phyloP scores from a whole-genome alignment of 2,797 vertebrate genomes.

The Gouania willdenowi region DNA sequence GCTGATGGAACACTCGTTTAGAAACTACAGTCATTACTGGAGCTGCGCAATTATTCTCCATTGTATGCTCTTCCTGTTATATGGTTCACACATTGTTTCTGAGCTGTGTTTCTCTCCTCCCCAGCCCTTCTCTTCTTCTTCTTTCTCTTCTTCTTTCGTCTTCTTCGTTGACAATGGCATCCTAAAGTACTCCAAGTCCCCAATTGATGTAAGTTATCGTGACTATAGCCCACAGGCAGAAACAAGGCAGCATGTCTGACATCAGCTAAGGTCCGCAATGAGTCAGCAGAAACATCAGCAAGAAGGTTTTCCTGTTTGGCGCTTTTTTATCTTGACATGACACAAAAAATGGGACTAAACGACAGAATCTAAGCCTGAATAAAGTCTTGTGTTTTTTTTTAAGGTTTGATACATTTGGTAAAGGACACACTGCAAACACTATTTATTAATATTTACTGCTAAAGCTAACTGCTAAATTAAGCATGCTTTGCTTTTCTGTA shows the following conservation, averaged over 20 bases:
- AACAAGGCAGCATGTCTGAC: slow-evolving; percentile 28
- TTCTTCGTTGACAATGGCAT: slow-evolving; percentile 99
- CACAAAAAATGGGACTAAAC: too few relatives aligned
- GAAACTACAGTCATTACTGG: neutral
- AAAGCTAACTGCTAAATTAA: too few relatives aligned
- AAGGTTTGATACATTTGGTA: too few relatives aligned
- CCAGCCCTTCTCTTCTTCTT: too few relatives aligned
- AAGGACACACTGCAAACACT: too few relatives aligned
- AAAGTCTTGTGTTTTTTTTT: too few relatives aligned
- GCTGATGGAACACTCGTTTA: neutral
- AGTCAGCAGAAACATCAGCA: slow-evolving; percentile 59
- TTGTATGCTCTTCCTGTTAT: slow-evolving; percentile 1
- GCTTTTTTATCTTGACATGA: too few relatives aligned
- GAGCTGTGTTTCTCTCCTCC: slow-evolving; percentile 31
- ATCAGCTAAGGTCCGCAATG: slow-evolving; percentile 31
- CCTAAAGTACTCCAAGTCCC: slow-evolving; percentile 98
- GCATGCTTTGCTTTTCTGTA: too few relatives aligned
- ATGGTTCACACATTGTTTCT: too few relatives aligned
- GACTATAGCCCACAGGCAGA: slow-evolving; percentile 43
- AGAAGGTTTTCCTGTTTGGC: slow-evolving; percentile 11
- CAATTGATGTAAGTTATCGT: slow-evolving; percentile 92
- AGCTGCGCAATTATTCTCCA: slow-evolving; percentile 6
- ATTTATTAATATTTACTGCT: too few relatives aligned
- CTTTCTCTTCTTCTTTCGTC: too few relatives aligned
- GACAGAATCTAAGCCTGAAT: too few relatives aligned